Evolutionary conservation across 2,797 vertebrate species (phyloP).

Genomic region (Garrulus glandarius): DNA sequence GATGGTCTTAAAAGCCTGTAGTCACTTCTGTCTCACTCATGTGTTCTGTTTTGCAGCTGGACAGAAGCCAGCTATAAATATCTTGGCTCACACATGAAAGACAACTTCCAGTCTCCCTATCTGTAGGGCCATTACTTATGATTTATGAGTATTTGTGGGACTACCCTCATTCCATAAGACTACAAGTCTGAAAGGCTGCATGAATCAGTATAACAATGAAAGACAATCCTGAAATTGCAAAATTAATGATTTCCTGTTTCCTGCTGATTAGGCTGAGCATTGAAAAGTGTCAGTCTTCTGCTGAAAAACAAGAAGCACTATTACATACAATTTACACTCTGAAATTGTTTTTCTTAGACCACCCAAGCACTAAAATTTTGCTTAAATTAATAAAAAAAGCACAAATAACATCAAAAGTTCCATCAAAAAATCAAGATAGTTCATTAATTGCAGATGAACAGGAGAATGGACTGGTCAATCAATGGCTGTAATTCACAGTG

Average conservation of each 20-base stretch:
- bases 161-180: background rate
- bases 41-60: background rate
- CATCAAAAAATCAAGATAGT: background rate
- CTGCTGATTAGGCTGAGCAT: background rate
- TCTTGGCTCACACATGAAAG: constrained; percentile 4
- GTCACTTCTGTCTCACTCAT: background rate
- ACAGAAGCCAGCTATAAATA: constrained; percentile 16
- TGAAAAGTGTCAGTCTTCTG: background rate
- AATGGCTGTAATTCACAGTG: background rate
- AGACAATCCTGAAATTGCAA: background rate
- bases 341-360: background rate
- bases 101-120: background rate
- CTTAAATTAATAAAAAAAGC: background rate
- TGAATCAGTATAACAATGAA: background rate
- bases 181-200: background rate
- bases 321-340: background rate
- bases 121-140: background rate
- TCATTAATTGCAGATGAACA: background rate
- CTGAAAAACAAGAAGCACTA: background rate
- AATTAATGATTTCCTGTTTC: background rate
- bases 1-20: background rate
- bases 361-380: background rate
- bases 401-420: background rate
- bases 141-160: background rate
- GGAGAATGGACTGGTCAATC: background rate